A percentile compares a stretch with the other conserved stretches of the same genome.
Evolutionary conservation across 2,888 invertebrate species (phyloP).

Genomic region (Litoditis marina): DNA sequence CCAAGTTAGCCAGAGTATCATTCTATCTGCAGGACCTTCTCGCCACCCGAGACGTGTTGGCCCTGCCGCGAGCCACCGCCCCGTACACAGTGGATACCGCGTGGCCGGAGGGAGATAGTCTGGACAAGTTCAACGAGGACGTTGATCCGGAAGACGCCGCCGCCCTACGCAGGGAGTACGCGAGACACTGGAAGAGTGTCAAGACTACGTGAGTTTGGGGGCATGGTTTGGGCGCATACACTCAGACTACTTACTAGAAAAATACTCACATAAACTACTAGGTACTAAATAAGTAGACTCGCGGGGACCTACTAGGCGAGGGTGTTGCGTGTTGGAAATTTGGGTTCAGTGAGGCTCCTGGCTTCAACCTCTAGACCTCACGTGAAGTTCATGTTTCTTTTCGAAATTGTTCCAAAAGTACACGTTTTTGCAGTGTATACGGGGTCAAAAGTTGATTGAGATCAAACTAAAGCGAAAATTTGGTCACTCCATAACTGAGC

Average conservation of each 20-base stretch:
- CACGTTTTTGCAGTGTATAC: not conserved
- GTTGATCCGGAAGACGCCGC: slow-evolving; percentile 15
- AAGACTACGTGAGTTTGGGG: slow-evolving; percentile 39
- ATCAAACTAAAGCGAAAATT: too few relatives aligned
- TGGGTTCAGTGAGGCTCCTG: too few relatives aligned
- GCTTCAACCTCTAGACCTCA: too few relatives aligned
- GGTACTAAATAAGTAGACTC: too few relatives aligned
- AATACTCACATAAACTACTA: too few relatives aligned
- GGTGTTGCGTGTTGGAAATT: too few relatives aligned
- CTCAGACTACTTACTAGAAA: too few relatives aligned
- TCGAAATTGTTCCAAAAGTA: not conserved
- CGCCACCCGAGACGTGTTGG: slow-evolving; percentile 43
- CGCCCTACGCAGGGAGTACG: slow-evolving; percentile 33
- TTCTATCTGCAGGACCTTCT: slow-evolving; percentile 37
- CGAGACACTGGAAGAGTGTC: slow-evolving; percentile 47
- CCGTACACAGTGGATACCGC: slow-evolving; percentile 21
- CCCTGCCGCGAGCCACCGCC: slow-evolving; percentile 38
- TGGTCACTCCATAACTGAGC: too few relatives aligned
- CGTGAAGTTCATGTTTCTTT: too few relatives aligned
- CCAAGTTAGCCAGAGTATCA: not conserved
- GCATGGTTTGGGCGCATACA: too few relatives aligned
- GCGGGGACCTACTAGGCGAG: too few relatives aligned
- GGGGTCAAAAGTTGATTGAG: too few relatives aligned
- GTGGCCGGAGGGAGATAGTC: slow-evolving; percentile 11
- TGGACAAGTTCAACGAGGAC: slow-evolving; percentile 17